Evolutionary conservation across 1,140 invertebrate genomes (phyloP).

Genomic region (Diorhabda carinulata): DNA sequence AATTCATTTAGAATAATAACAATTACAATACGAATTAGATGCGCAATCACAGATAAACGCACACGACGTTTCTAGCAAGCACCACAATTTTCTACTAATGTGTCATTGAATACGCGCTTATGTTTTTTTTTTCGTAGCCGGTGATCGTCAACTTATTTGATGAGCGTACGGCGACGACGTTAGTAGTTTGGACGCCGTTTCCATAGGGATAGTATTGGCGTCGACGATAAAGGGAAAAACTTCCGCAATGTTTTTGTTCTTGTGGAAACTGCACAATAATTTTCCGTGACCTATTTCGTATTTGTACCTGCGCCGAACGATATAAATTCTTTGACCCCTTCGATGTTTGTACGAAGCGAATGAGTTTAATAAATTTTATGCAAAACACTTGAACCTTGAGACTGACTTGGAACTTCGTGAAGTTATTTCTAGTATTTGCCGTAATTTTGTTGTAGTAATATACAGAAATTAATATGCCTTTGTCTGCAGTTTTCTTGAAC

Average conservation of each 20-base stretch:
- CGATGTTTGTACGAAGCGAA: too few relatives aligned
- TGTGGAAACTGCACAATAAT: neutral
- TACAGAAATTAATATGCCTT: too few relatives aligned
- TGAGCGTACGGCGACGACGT: neutral
- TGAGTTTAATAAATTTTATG: too few relatives aligned
- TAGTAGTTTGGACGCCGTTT: neutral
- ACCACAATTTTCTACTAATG: neutral
- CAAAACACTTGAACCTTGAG: too few relatives aligned
- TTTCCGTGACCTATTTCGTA: neutral
- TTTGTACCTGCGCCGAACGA: neutral
- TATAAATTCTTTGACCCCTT: too few relatives aligned
- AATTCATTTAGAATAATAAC: too few relatives aligned
- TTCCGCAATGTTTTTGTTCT: neutral
- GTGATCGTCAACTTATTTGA: neutral
- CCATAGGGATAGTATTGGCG: conserved; percentile 1
- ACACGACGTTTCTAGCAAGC: neutral
- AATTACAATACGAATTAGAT: neutral
- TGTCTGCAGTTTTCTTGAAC: too few relatives aligned
- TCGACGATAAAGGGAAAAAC: neutral
- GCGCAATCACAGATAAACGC: neutral
- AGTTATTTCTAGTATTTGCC: too few relatives aligned
- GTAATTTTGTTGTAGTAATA: too few relatives aligned
- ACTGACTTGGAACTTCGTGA: too few relatives aligned
- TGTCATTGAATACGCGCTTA: neutral
- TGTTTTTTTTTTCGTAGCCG: neutral